Evolutionary conservation across 2,113 vertebrate species (phyloP).

Genomic region (Hystrix brachyura): DNA sequence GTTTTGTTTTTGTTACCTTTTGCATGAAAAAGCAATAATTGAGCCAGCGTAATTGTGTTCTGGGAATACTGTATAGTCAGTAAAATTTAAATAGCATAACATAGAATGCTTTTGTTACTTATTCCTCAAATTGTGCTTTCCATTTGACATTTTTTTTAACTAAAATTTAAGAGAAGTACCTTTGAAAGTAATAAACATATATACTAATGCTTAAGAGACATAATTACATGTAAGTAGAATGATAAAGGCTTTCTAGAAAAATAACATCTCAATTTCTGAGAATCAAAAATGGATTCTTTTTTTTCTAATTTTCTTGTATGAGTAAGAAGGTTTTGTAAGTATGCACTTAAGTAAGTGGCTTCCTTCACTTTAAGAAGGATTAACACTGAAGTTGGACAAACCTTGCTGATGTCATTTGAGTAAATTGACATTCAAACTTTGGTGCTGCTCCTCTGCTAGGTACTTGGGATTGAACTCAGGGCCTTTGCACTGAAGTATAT

Average conservation of each 20-base stretch:
- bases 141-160: conserved; percentile 56
- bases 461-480: not conserved
- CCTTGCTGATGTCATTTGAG: not conserved
- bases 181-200: conserved; percentile 33
- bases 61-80: conserved; percentile 69
- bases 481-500: not conserved
- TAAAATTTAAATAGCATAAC: conserved; percentile 14
- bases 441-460: not conserved
- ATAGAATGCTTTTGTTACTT: conserved; percentile 45
- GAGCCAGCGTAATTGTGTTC: conserved; percentile 77
- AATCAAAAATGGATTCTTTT: not conserved
- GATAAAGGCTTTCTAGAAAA: not conserved
- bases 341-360: not conserved
- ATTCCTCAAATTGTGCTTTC: conserved; percentile 43
- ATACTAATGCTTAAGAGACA: not conserved
- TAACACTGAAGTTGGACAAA: not conserved
- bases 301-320: not conserved
- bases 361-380: not conserved
- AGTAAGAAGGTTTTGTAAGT: not conserved
- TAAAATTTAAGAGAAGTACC: not conserved
- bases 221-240: conserved; percentile 6
- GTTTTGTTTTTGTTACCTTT: conserved; percentile 89
- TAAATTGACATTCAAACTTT: conserved; percentile 37
- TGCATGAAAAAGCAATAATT: conserved; percentile 85
- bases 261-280: not conserved